Conservation (phyloP, 2,113 vertebrate genomes). For the Opisthocomus hoazin region DNA sequence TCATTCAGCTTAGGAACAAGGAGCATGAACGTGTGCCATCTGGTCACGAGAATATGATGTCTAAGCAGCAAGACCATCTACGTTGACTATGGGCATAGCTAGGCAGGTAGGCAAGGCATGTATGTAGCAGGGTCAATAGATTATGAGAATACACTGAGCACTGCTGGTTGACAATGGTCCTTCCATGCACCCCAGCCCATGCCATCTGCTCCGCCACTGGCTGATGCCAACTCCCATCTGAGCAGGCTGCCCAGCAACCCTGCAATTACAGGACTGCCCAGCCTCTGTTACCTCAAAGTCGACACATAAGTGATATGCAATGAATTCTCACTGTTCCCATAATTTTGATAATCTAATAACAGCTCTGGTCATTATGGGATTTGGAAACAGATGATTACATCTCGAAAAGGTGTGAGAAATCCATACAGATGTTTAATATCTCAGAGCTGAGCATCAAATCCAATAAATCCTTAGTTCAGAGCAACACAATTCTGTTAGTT, state of each 20-base stretch:
- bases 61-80: not conserved
- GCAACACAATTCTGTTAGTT: not conserved
- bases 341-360: not conserved
- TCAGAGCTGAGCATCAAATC: not conserved
- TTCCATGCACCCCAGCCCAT: rapidly evolving
- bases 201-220: not conserved
- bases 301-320: not conserved
- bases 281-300: not conserved
- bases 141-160: not conserved
- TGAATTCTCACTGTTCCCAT: not conserved
- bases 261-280: not conserved
- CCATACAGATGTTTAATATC: not conserved
- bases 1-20: not conserved
- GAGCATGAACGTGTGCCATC: not conserved
- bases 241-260: not conserved
- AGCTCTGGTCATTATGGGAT: not conserved
- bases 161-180: not conserved
- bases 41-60: not conserved
- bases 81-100: not conserved
- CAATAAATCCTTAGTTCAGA: not conserved
- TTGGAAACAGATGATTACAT: not conserved
- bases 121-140: too few species aligned
- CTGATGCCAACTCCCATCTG: not conserved
- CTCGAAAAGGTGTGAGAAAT: not conserved
- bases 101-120: not conserved